Conservation (phyloP, 2,888 invertebrate species). For the Drosophila phalerata region DNA sequence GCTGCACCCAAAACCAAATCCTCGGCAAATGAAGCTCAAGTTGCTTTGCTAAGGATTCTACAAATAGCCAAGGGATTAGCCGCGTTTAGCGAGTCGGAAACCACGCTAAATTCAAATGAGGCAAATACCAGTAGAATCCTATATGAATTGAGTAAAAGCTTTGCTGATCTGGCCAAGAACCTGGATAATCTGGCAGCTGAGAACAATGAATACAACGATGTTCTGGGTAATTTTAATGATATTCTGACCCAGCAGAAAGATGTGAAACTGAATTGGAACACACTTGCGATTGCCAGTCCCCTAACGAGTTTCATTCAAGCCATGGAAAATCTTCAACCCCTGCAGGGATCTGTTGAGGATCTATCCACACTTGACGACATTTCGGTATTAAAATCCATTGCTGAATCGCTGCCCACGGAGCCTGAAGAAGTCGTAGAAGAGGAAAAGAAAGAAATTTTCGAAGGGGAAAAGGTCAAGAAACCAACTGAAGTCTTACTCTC, state of each 20-base stretch:
- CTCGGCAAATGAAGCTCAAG: conserved; percentile 60
- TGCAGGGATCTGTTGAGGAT: conserved; percentile 70
- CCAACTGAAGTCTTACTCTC: conserved; percentile 67
- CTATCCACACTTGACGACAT: conserved; percentile 86
- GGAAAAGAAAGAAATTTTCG: not conserved
- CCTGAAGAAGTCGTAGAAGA: conserved; percentile 25
- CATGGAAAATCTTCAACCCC: conserved; percentile 69
- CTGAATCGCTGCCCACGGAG: conserved; percentile 84
- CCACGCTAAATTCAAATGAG: conserved; percentile 57
- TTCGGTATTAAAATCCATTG: conserved; percentile 87
- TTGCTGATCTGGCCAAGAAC: conserved; percentile 65
- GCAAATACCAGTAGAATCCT: conserved; percentile 61
- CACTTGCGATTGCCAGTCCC: conserved; percentile 73
- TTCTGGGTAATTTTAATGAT: conserved; percentile 55
- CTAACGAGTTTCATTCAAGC: conserved; percentile 83
- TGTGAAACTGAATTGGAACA: conserved; percentile 44
- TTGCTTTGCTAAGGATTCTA: conserved; percentile 56
- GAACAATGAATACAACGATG: conserved; percentile 49
- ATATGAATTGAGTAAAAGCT: conserved; percentile 67
- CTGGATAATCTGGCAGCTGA: conserved; percentile 41
- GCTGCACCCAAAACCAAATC: conserved; percentile 25
- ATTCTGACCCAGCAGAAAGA: conserved; percentile 60
- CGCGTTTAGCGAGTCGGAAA: conserved; percentile 62
- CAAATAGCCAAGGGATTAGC: conserved; percentile 67
- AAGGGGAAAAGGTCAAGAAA: conserved; percentile 18